These are phyloP conservation scores for Erannis defoliaria DNA, from an alignment of 2,888 invertebrate genomes.

Conservation along the genomic window DNA sequence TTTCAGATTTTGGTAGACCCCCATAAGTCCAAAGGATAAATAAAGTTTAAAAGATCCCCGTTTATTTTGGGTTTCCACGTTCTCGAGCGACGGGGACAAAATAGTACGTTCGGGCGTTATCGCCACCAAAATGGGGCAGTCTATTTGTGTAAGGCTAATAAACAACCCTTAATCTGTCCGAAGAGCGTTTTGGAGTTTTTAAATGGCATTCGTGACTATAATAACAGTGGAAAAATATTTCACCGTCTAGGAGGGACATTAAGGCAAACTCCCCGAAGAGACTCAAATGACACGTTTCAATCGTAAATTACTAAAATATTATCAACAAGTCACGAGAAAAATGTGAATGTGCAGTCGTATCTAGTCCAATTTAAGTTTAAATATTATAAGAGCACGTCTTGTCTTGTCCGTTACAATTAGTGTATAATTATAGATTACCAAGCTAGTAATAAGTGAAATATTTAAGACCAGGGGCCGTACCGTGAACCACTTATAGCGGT, in stretches of 20 bases:
- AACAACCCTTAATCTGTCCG: constrained; percentile 23
- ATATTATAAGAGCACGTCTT: too few relatives aligned
- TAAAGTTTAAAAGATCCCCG: constrained; percentile 14
- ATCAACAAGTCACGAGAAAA: too few relatives aligned
- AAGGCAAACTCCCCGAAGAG: background rate
- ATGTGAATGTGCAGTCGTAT: too few relatives aligned
- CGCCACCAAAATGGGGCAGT: constrained; percentile 21
- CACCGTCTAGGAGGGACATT: background rate
- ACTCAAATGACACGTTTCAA: background rate
- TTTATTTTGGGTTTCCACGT: constrained; percentile 25
- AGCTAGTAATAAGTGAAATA: too few relatives aligned
- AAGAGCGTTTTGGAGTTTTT: constrained; percentile 15
- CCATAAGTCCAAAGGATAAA: constrained; percentile 16
- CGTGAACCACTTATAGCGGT: too few relatives aligned
- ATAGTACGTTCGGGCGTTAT: constrained; percentile 12
- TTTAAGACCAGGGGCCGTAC: too few relatives aligned
- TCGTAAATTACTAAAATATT: background rate
- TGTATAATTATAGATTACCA: too few relatives aligned
- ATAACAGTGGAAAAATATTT: constrained; percentile 4
- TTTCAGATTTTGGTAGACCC: too few relatives aligned
- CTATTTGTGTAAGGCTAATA: constrained; percentile 27
- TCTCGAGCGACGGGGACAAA: constrained; percentile 3
- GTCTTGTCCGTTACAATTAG: too few relatives aligned
- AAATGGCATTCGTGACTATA: constrained; percentile 13
- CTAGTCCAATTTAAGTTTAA: too few relatives aligned